phyloP scores from a whole-genome alignment of 2,888 invertebrate genomes.

The Hecatera dysodea region DNA sequence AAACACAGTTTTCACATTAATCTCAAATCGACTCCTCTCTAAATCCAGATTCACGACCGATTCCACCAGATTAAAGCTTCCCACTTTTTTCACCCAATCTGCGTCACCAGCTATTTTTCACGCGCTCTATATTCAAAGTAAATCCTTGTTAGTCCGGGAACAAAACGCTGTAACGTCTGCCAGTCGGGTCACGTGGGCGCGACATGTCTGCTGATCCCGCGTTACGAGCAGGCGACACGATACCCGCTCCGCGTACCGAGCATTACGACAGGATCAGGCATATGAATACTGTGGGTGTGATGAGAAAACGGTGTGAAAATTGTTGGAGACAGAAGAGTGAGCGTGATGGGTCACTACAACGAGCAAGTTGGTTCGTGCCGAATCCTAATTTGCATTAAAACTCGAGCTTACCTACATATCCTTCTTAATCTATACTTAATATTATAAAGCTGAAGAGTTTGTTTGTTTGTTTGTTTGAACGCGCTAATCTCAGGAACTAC shows the following conservation, averaged over 20 bases:
- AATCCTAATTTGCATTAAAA: no score
- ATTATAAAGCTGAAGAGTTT: no score
- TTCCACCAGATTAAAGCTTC: background rate
- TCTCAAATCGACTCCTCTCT: background rate
- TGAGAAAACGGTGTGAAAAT: constrained; percentile 9
- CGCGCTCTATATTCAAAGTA: constrained; percentile 30
- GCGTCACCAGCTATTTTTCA: background rate
- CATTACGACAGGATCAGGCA: constrained; percentile 23
- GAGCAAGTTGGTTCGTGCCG: no score
- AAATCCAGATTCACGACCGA: background rate
- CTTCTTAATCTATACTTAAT: no score
- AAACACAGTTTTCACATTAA: background rate
- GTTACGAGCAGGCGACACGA: constrained; percentile 39
- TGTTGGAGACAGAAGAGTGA: background rate
- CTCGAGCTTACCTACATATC: no score
- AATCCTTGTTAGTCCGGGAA: constrained; percentile 14
- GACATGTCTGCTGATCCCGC: constrained; percentile 53
- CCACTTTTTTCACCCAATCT: constrained; percentile 10
- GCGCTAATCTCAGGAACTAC: no score
- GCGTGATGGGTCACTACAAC: background rate
- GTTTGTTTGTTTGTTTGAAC: no score
- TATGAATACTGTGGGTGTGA: constrained; percentile 14
- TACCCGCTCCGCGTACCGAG: constrained; percentile 2
- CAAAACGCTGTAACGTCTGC: constrained; percentile 2
- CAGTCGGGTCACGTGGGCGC: constrained; percentile 52